phyloP scores from a whole-genome alignment of 2,797 vertebrate genomes.

The Eupleurogrammus muticus region DNA sequence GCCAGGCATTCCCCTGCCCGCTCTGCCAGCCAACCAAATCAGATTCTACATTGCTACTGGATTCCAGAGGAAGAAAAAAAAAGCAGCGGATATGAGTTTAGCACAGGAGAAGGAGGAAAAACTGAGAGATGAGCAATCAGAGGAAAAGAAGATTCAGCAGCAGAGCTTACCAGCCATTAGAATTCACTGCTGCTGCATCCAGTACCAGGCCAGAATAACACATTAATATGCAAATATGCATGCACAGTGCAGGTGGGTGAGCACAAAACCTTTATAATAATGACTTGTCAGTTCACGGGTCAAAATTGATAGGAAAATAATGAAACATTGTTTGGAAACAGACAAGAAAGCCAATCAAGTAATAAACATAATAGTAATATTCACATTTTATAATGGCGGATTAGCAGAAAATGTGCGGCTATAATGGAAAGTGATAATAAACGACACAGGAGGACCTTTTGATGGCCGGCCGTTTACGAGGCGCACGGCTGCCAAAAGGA shows the following conservation, averaged over 20 bases:
- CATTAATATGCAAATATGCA: conserved; percentile 3
- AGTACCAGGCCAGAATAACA: conserved; percentile 17
- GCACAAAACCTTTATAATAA: conserved; percentile 15
- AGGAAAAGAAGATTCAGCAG: conserved; percentile 11
- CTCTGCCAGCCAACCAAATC: conserved; percentile 45
- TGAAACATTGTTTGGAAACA: conserved; percentile 28
- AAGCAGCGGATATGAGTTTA: conserved; percentile 24
- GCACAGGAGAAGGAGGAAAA: conserved; percentile 31
- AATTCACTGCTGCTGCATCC: conserved; percentile 36
- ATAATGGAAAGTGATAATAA: conserved; percentile 36
- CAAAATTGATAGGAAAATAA: conserved; percentile 23
- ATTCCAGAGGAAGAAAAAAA: conserved; percentile 26
- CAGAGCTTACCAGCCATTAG: conserved; percentile 44
- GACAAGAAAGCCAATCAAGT: conserved; percentile 30
- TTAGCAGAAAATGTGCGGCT: conserved; percentile 39
- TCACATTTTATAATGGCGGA: conserved; percentile 41
- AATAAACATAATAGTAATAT: conserved; percentile 44
- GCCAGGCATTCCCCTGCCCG: conserved; percentile 17
- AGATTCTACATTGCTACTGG: conserved; percentile 33
- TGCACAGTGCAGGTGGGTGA: conserved; percentile 17
- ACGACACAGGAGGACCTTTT: conserved; percentile 48
- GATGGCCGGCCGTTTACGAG: conserved; percentile 45
- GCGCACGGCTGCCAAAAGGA: conserved; percentile 42
- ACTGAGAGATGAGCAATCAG: conserved; percentile 41
- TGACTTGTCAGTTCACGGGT: conserved; percentile 21